Percentiles rank a stretch among this genome's conserved stretches.
Evolutionary conservation across 2,113 vertebrate species (phyloP).

Genomic region (Eulacestoma nigropectus): DNA sequence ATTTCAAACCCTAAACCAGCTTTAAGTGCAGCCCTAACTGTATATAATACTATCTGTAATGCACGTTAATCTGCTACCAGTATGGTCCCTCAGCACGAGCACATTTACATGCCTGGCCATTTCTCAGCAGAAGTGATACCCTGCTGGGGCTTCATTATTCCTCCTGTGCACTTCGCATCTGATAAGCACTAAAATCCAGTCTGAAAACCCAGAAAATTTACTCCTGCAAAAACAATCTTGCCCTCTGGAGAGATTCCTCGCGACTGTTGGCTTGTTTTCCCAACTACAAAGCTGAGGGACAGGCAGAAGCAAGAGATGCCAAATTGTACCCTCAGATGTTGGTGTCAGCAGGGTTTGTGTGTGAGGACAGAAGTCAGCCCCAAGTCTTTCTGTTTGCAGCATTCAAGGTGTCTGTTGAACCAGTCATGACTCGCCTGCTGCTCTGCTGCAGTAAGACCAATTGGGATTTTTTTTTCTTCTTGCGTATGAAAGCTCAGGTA

Average conservation of each 20-base stretch:
- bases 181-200: background rate
- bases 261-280: background rate
- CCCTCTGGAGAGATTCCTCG: background rate
- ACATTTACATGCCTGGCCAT: background rate
- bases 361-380: background rate
- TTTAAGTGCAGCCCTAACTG: background rate
- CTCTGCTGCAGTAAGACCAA: background rate
- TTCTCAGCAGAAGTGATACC: background rate
- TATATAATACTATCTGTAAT: background rate
- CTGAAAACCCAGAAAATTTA: background rate
- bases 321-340: background rate
- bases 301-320: background rate
- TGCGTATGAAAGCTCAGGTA: background rate
- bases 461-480: background rate
- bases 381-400: rapidly evolving
- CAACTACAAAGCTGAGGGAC: background rate
- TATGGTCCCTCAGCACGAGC: background rate
- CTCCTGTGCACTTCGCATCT: background rate
- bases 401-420: background rate
- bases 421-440: background rate
- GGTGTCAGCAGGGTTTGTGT: background rate
- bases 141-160: background rate
- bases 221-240: background rate
- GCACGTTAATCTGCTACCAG: background rate
- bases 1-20: background rate